phyloP scores from a whole-genome alignment of 1,140 invertebrate genomes.

The Lepeophtheirus salmonis region DNA sequence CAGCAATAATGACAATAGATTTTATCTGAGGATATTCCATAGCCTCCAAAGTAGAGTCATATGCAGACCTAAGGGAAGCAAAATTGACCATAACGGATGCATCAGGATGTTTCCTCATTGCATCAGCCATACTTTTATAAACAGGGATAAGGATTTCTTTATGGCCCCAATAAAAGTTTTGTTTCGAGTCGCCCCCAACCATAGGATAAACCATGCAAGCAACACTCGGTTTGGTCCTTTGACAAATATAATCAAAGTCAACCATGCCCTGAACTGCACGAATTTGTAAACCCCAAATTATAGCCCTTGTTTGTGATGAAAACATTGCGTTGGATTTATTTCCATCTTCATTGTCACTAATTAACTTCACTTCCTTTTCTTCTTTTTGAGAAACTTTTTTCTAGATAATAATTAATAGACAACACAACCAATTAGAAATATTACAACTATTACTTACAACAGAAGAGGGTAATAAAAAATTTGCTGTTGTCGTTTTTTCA shows the following conservation, averaged over 20 bases:
- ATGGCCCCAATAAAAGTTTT: slow-evolving; percentile 99
- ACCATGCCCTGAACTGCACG: slow-evolving; percentile 93
- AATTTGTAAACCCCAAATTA: slow-evolving; percentile 98
- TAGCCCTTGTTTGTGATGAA: slow-evolving; percentile 64
- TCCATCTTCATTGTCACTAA: neutral
- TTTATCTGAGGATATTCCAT: slow-evolving; percentile 71
- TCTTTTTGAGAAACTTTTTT: neutral
- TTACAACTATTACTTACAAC: neutral
- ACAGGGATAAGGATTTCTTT: slow-evolving; percentile 90
- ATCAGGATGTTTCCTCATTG: slow-evolving; percentile 82
- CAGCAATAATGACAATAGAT: slow-evolving; percentile 95
- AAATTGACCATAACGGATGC: slow-evolving; percentile 97
- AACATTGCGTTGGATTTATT: slow-evolving; percentile 37
- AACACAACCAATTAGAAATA: too few species aligned
- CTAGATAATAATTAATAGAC: neutral
- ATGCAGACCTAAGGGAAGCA: slow-evolving; percentile 89
- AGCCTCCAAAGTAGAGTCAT: slow-evolving; percentile 87
- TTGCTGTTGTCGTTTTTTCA: slow-evolving; percentile 58
- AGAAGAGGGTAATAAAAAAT: slow-evolving; percentile 64
- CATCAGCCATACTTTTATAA: slow-evolving; percentile 92
- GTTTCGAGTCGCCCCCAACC: slow-evolving; percentile 84
- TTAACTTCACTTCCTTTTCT: neutral
- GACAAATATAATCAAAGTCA: slow-evolving; percentile 97
- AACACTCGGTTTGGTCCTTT: slow-evolving; percentile 45
- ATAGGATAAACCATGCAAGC: slow-evolving; percentile 96